These are phyloP conservation scores for Amiota minor DNA, from an alignment of 2,888 invertebrate genomes.

Conservation along the genomic window DNA sequence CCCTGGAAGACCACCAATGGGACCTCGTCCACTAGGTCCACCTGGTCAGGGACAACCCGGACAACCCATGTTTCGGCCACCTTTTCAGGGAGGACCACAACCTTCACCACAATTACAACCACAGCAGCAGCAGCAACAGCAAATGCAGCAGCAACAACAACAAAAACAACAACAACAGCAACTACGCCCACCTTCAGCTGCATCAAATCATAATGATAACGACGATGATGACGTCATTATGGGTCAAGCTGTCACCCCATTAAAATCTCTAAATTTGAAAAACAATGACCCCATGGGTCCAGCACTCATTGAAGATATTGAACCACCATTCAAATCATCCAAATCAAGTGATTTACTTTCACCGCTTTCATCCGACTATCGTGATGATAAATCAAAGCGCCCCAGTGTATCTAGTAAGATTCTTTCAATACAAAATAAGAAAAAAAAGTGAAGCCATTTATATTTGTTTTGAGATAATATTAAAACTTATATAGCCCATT, in stretches of 20 bases:
- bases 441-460: constrained; percentile 47
- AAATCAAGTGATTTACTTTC: constrained; percentile 38
- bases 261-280: constrained; percentile 56
- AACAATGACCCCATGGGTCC: constrained; percentile 64
- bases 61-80: constrained; percentile 66
- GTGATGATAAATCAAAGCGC: constrained; percentile 6
- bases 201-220: constrained; percentile 53
- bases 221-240: constrained; percentile 72
- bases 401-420: not conserved
- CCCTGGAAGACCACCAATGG: constrained; percentile 49
- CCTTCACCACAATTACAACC: constrained; percentile 53
- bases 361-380: constrained; percentile 7
- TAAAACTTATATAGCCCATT: constrained; percentile 21
- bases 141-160: constrained; percentile 48
- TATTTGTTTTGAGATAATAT: constrained; percentile 31
- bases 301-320: constrained; percentile 59
- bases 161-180: constrained; percentile 55
- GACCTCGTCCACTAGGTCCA: constrained; percentile 48
- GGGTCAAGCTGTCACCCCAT: constrained; percentile 71
- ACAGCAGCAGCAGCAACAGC: constrained; percentile 48
- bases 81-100: constrained; percentile 51
- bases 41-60: constrained; percentile 52
- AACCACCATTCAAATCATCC: constrained; percentile 54
- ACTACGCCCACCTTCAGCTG: constrained; percentile 54
- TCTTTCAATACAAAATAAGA: not conserved